Evolutionary conservation across 1,140 invertebrate species (phyloP).

Genomic region (Drosophila arawakana): DNA sequence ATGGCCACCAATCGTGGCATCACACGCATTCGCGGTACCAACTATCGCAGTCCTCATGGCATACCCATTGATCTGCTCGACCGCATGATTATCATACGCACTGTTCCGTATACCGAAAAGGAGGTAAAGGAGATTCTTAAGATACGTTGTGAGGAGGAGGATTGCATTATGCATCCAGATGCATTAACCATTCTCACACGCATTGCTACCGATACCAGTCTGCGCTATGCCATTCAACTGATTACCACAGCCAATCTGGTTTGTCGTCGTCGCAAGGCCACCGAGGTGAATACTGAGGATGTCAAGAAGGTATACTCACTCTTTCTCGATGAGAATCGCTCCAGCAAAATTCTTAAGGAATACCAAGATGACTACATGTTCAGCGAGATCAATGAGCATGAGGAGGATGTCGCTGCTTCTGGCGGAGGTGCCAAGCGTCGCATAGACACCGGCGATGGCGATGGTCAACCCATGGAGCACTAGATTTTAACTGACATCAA

Average conservation of each 20-base stretch:
- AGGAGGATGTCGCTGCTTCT: slow-evolving; percentile 58
- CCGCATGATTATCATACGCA: slow-evolving; percentile 97
- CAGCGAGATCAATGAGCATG: slow-evolving; percentile 86
- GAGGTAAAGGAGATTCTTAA: slow-evolving; percentile 97
- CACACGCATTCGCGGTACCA: slow-evolving; percentile 97
- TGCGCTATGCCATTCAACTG: slow-evolving; percentile 99
- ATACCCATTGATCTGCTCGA: slow-evolving; percentile 98
- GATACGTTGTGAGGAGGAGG: slow-evolving; percentile 98
- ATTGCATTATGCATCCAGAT: slow-evolving; percentile 97
- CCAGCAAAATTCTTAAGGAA: slow-evolving; percentile 96
- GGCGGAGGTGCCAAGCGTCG: slow-evolving; percentile 66
- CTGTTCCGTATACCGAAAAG: slow-evolving; percentile 93
- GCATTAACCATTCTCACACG: slow-evolving; percentile 96
- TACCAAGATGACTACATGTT: slow-evolving; percentile 99
- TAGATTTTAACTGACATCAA: slow-evolving; percentile 35
- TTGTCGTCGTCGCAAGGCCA: slow-evolving; percentile 92
- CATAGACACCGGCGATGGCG: slow-evolving; percentile 58
- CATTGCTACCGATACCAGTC: slow-evolving; percentile 96
- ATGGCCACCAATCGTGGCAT: slow-evolving; percentile 99
- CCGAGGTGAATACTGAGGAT: slow-evolving; percentile 94
- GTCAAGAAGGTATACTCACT: slow-evolving; percentile 97
- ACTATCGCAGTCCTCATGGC: slow-evolving; percentile 96
- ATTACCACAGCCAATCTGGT: slow-evolving; percentile 98
- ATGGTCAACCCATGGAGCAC: slow-evolving; percentile 78
- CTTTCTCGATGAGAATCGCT: slow-evolving; percentile 97